These are phyloP conservation scores for Pagetopsis macropterus DNA, from an alignment of 2,797 vertebrate species.

Conservation along the genomic window DNA sequence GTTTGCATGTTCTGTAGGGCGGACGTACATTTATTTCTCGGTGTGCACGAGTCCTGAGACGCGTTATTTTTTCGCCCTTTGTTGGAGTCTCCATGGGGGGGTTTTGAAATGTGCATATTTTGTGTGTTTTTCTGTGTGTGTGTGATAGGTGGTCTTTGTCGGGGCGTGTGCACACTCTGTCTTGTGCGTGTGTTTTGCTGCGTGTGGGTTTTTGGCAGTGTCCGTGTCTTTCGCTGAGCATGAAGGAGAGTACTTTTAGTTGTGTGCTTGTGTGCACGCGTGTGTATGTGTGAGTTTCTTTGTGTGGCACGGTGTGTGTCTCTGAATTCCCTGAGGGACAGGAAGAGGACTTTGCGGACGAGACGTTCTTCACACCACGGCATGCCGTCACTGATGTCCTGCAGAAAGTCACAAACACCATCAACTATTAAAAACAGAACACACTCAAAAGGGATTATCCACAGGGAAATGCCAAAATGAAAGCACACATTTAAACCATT, in stretches of 20 bases:
- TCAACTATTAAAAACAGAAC: neutral
- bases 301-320: constrained; percentile 79
- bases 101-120: constrained; percentile 26
- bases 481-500: neutral
- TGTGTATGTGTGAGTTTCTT: constrained; percentile 40
- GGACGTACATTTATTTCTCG: constrained; percentile 26
- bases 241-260: constrained; percentile 17
- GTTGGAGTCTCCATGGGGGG: constrained; percentile 19
- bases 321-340: constrained; percentile 93
- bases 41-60: constrained; percentile 36
- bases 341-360: constrained; percentile 92
- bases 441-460: neutral
- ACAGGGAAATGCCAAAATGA: neutral
- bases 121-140: constrained; percentile 27
- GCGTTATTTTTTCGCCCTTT: constrained; percentile 27
- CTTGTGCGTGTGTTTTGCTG: constrained; percentile 15
- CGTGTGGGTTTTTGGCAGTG: neutral
- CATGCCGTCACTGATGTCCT: constrained; percentile 94
- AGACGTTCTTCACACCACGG: constrained; percentile 93
- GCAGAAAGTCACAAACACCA: constrained; percentile 17
- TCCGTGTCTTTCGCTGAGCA: constrained; percentile 20
- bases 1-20: constrained; percentile 10
- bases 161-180: neutral
- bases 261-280: constrained; percentile 3
- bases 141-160: constrained; percentile 4